phyloP scores from a whole-genome alignment of 1,140 invertebrate genomes.

The Tetramorium parvispinum region DNA sequence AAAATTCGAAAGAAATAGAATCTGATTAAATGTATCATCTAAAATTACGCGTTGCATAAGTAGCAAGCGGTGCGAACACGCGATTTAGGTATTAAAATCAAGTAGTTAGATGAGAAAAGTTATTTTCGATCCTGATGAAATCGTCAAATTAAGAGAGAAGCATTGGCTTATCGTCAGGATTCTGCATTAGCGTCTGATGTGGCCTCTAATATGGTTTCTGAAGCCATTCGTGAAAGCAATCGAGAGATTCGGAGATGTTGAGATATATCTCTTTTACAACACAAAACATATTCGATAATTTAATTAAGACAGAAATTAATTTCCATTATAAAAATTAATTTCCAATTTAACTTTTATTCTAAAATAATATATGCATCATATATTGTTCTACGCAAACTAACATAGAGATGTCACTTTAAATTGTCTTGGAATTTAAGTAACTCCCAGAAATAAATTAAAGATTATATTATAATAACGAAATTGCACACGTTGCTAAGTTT shows the following conservation, averaged over 20 bases:
- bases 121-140: slow-evolving; percentile 19
- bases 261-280: background rate
- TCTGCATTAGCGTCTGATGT: slow-evolving; percentile 18
- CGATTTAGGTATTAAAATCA: background rate
- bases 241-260: slow-evolving; percentile 8
- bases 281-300: background rate
- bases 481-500: background rate
- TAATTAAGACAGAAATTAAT: background rate
- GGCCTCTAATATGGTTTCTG: slow-evolving; percentile 18
- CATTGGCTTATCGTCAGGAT: slow-evolving; percentile 6
- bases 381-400: background rate
- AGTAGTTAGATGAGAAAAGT: background rate
- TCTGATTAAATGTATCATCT: background rate
- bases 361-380: background rate
- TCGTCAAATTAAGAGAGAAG: slow-evolving; percentile 38
- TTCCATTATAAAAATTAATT: background rate
- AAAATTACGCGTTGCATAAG: background rate
- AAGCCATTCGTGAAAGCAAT: slow-evolving; percentile 39
- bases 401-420: background rate
- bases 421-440: background rate
- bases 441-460: background rate
- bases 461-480: slow-evolving; percentile 6
- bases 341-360: background rate
- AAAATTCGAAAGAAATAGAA: background rate
- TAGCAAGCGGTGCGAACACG: background rate